Evolutionary conservation across 2,888 invertebrate species (phyloP).

Genomic region (Frankliniella intonsa): DNA sequence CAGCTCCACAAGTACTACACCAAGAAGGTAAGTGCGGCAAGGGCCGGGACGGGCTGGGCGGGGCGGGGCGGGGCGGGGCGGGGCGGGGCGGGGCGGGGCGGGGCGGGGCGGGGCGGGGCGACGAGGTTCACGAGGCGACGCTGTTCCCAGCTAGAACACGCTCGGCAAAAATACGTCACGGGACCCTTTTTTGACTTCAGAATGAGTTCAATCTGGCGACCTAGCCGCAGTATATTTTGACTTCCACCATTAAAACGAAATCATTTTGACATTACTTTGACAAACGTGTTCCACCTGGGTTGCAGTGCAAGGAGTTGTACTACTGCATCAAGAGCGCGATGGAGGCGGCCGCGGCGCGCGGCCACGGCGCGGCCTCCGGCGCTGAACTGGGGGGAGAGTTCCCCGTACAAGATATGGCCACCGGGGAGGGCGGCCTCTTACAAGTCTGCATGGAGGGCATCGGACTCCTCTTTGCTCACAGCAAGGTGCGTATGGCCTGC

Average conservation of each 20-base stretch:
- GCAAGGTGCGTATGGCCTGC: constrained; percentile 74
- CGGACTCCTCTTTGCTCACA: constrained; percentile 95
- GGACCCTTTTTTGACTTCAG: no score
- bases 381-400: constrained; percentile 91
- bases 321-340: constrained; percentile 98
- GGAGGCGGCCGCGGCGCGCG: constrained; percentile 73
- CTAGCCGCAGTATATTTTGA: no score
- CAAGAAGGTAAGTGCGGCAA: constrained; percentile 72
- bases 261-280: no score
- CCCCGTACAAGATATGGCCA: constrained; percentile 95
- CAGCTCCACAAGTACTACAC: constrained; percentile 98
- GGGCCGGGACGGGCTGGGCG: background rate
- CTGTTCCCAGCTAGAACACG: no score
- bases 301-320: constrained; percentile 95
- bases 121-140: no score
- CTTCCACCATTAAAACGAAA: no score
- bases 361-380: constrained; percentile 70
- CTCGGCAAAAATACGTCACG: no score
- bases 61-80: no score
- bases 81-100: no score
- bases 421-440: constrained; percentile 94
- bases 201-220: no score
- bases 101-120: no score
- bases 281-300: no score
- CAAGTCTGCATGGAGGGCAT: constrained; percentile 99